Evolutionary conservation across 2,888 invertebrate species (phyloP), one percentile per base, ranked within the genome.

Genomic region (Melanargia galathea): DNA sequence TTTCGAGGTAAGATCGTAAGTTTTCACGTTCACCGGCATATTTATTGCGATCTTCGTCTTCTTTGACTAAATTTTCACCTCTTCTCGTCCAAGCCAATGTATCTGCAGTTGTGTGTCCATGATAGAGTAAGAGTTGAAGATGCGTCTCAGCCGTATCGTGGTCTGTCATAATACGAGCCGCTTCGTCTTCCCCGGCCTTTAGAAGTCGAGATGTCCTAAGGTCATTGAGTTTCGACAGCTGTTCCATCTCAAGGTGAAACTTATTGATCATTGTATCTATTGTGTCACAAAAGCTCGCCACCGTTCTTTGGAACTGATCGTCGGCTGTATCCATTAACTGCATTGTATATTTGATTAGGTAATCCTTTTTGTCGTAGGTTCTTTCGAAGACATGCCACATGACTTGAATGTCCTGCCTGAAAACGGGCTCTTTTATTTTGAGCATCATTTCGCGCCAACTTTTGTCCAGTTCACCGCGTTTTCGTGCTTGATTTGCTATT

Each of bases 251-350:
- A 2, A 65, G 46, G 22, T 87, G 71, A 71, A 90, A 90, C 68
- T 88, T 90, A 59, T 81, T 92, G 59, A 94, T 93, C 79, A 94
- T 92, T 61, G 87, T 87, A 68, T 94, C 93, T 52, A 95, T 91
- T 24, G 92, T 92, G 61, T 92, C 90, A 60, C 94, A 92, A 78
- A 95, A 95, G 45, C 93, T 92, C 57, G 94, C 90, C 69, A 94
- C 92, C 57, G 94, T 93, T 67, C 93, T 90, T 64, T 92, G 89
- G 71, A 94, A 94, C 74, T 95, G 94, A 24, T 92, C 87, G 77
- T 95, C 94, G 2, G 94, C 93, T 64, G 92, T 80, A 57, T 94
- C 87, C 69, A 94, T 86, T 69, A 94, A 92, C 59, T 87, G 84
- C 74, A 93, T 84, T 13, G 93, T 87, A 67, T 90, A 88, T 5